phyloP scores from a whole-genome alignment of 2,113 vertebrate species.

The Numenius arquata region DNA sequence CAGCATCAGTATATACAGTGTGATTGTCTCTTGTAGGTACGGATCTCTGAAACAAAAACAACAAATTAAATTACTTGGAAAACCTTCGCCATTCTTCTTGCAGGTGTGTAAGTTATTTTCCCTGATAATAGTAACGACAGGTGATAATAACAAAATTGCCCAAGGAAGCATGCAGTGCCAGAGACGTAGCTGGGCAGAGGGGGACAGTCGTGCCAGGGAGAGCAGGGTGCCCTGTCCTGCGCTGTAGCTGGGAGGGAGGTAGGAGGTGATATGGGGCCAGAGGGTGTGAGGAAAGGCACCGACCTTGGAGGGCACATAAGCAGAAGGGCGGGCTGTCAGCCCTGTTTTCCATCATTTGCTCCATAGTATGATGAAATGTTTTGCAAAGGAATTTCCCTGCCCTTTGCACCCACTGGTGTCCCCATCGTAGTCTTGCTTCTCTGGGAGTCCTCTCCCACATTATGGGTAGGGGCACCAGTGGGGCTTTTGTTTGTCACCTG shows the following conservation, averaged over 20 bases:
- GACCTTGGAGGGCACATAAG: rapidly evolving
- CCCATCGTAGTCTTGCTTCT: background rate
- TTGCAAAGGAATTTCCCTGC: background rate
- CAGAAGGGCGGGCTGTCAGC: background rate
- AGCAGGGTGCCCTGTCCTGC: background rate
- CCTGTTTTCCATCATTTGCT: background rate
- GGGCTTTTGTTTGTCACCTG: background rate
- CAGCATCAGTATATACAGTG: rapidly evolving
- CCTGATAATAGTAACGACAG: background rate
- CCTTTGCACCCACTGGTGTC: background rate
- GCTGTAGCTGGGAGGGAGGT: too few relatives aligned
- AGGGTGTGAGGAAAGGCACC: background rate
- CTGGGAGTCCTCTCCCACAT: rapidly evolving
- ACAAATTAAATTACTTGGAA: background rate
- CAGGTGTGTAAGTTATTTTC: background rate
- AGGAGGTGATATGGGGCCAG: background rate
- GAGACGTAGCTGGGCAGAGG: background rate
- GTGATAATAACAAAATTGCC: background rate
- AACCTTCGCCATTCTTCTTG: background rate
- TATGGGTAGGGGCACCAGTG: background rate
- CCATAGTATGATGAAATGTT: background rate
- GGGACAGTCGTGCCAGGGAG: background rate
- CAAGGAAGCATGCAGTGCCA: background rate
- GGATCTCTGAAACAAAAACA: background rate
- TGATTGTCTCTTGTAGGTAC: background rate